Base-by-base conservation (phyloP, 2,113 vertebrate genomes). In the Phyllostomus discolor region DNA sequence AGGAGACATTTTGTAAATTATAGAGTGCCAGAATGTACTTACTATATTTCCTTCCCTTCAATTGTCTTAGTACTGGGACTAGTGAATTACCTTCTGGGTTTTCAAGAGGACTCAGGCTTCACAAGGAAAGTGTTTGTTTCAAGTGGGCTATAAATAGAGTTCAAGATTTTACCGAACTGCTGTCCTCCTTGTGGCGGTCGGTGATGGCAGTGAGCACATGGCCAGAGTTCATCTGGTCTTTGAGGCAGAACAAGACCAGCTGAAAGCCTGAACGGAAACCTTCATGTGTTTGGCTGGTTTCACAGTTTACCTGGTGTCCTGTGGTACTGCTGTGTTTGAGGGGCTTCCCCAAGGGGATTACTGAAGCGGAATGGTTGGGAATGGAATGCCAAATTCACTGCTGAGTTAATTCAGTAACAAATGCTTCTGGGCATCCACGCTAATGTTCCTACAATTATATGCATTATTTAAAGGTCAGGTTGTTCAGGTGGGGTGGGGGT, bases 111-210 rank as follows among this genome's bases (percentile, higher is more conserved):
- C 87, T 94, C 76, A 11, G 95, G 94, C 97, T 97, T 94, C 85
- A 88, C 92, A 91, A 95, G 38, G 4, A 41, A 88, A 97, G 94
- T 66, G 76, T 84, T 97, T 98, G 98, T 96, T 97, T 97, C 46
- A 96, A 97, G 81, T 80, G 96, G 90, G 96, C 98, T 98, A 98
- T 98, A 98, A 98, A 98, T 97, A 98, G 96, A 84, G 6, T 86
- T 85, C 54, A 88, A n/a, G 89, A 95, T 97, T 98, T 98, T 33
- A 43, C 59, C 90, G 95, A 97, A 97, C 97, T 86, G 93, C 97
- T 98, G 96, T 97, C 91, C 72, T 94, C 93, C 95, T 95, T 81
- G 73, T 67, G 81, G 41, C 2, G 1, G 95, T 95, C 75, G 95
- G 85, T 80, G 92, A 95, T 67, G 97, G 94, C 97, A 96, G 95